These are phyloP conservation scores for Platyrinchus mystaceus DNA, from an alignment of 2,797 vertebrate species.

Conservation along the genomic window DNA sequence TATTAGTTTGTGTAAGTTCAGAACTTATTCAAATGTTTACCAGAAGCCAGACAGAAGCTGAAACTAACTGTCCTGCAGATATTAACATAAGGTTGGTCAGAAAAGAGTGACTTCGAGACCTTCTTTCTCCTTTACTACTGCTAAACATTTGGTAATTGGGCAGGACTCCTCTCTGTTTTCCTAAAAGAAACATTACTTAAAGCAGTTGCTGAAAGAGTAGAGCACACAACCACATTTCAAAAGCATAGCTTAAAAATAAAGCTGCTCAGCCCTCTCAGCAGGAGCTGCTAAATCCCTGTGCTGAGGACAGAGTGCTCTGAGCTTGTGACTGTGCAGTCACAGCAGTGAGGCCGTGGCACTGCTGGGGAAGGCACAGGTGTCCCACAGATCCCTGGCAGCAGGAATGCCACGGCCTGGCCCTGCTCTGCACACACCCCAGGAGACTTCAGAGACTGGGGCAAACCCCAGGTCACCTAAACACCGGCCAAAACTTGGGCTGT, in stretches of 20 bases:
- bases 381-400: background rate
- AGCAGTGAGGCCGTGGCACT: accelerated
- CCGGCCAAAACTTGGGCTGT: background rate
- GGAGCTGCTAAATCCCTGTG: background rate
- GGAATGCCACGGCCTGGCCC: background rate
- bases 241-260: constrained; percentile 31
- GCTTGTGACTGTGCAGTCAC: background rate
- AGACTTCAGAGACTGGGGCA: background rate
- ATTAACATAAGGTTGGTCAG: background rate
- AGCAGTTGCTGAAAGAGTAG: background rate
- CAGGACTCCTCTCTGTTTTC: background rate
- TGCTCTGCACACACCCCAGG: background rate
- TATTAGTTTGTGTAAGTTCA: background rate
- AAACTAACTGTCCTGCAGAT: background rate
- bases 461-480: background rate
- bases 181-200: background rate
- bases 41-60: background rate
- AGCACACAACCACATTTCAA: background rate
- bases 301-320: background rate
- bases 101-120: background rate
- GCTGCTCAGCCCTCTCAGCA: background rate
- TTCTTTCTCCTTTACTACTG: background rate
- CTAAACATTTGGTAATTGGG: background rate
- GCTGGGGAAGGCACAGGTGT: background rate
- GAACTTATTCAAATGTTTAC: background rate